Percentiles rank a stretch among this genome's conserved stretches.
phyloP scores from a whole-genome alignment of 2,888 invertebrate species.

The Melinaea menophilus region DNA sequence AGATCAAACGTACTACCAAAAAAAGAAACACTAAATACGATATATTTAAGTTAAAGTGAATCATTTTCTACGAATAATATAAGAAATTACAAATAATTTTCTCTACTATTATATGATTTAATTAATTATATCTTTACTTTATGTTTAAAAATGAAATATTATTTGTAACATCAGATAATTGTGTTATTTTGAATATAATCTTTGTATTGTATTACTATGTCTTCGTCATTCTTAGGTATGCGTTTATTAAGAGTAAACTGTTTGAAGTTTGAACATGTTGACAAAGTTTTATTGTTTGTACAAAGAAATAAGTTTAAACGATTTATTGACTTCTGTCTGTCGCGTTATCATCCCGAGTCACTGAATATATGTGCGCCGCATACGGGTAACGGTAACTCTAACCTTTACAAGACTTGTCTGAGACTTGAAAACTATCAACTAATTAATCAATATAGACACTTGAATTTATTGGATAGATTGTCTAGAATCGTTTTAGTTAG shows the following conservation, averaged over 20 bases:
- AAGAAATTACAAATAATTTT: too few relatives aligned
- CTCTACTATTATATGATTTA: too few relatives aligned
- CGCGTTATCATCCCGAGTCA: background rate
- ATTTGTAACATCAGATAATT: too few relatives aligned
- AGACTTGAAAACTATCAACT: too few relatives aligned
- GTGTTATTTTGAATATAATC: background rate
- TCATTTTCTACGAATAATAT: too few relatives aligned
- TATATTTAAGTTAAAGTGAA: background rate
- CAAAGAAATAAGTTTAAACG: constrained; percentile 3
- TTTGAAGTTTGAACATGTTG: constrained; percentile 20
- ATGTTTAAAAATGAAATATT: too few relatives aligned
- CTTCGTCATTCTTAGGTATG: constrained; percentile 16
- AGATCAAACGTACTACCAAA: background rate
- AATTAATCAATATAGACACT: too few relatives aligned
- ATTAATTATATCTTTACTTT: too few relatives aligned
- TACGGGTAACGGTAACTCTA: too few relatives aligned
- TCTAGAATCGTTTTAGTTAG: too few relatives aligned
- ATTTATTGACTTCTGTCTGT: constrained; percentile 5
- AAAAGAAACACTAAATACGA: background rate
- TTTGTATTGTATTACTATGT: constrained; percentile 11
- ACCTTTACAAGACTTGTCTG: too few relatives aligned
- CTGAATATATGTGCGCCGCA: background rate
- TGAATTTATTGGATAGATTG: too few relatives aligned
- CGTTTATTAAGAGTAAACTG: constrained; percentile 19
- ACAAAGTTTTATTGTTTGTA: constrained; percentile 20